A percentile compares a stretch with the other conserved stretches of the same genome.
phyloP scores from a whole-genome alignment of 2,113 vertebrate species.

The Sander lucioperca region DNA sequence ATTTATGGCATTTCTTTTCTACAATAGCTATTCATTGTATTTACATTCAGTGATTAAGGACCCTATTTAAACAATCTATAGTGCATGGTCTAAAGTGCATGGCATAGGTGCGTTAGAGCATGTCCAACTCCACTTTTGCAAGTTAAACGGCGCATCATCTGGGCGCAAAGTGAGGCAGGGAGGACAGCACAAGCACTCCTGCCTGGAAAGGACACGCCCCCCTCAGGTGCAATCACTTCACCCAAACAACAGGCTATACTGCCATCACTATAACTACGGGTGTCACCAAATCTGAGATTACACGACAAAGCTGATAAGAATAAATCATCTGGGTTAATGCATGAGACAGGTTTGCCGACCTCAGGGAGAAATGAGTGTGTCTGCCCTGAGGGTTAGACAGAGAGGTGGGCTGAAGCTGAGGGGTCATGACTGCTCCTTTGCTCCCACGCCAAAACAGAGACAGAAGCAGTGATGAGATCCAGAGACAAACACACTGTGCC shows the following conservation, averaged over 20 bases:
- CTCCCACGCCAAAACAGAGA: conserved; percentile 24
- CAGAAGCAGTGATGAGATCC: conserved; percentile 45
- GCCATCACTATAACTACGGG: background rate
- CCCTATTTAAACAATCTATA: background rate
- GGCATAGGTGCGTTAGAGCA: background rate
- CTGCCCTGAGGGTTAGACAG: background rate
- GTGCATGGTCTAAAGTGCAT: background rate
- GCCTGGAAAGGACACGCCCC: too few species aligned
- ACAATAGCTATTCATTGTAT: background rate
- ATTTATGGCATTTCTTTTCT: background rate
- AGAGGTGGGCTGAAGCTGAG: conserved; percentile 11
- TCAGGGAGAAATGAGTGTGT: conserved; percentile 4
- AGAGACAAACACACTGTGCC: conserved; percentile 40
- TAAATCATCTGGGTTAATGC: background rate
- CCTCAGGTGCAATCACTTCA: background rate
- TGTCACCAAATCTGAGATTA: background rate
- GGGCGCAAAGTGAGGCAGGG: background rate
- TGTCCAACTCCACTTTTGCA: background rate
- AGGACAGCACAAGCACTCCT: background rate
- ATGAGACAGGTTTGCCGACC: conserved; percentile 14
- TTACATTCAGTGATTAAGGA: background rate
- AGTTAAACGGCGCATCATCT: background rate
- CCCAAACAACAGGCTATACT: background rate
- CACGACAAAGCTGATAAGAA: background rate
- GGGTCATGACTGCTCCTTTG: background rate